Conservation (phyloP, 2,888 invertebrate genomes). For the Tuberolachnus salignus region DNA sequence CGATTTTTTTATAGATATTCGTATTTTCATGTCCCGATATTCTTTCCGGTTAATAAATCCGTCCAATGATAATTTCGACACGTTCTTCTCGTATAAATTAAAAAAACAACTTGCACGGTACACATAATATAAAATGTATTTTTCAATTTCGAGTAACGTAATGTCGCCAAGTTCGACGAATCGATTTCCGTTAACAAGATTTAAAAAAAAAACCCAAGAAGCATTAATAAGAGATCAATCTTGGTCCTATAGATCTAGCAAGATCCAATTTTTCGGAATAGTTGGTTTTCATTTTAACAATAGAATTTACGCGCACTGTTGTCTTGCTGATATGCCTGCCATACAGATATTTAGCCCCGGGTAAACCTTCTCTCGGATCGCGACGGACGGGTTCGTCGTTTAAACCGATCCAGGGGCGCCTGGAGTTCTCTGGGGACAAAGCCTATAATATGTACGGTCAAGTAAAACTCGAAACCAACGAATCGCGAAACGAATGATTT, state of each 20-base stretch:
- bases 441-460: too few relatives aligned
- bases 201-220: slow-evolving; percentile 5
- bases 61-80: neutral
- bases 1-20: slow-evolving; percentile 12
- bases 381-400: too few relatives aligned
- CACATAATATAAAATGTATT: slow-evolving; percentile 4
- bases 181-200: neutral
- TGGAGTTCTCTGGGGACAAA: too few relatives aligned
- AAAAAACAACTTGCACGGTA: neutral
- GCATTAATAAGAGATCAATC: neutral
- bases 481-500: too few relatives aligned
- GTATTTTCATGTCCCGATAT: slow-evolving; percentile 26
- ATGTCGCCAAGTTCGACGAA: neutral
- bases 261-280: slow-evolving; percentile 10
- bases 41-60: slow-evolving; percentile 11
- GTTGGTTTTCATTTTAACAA: slow-evolving; percentile 13
- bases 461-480: too few relatives aligned
- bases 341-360: too few relatives aligned
- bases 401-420: too few relatives aligned
- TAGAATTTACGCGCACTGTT: too few relatives aligned
- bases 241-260: neutral
- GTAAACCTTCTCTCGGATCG: too few relatives aligned
- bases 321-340: too few relatives aligned
- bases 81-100: neutral
- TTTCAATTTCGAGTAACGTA: neutral